phyloP scores from a whole-genome alignment of 2,888 invertebrate species.

The Polydrusus pterygomalis region DNA sequence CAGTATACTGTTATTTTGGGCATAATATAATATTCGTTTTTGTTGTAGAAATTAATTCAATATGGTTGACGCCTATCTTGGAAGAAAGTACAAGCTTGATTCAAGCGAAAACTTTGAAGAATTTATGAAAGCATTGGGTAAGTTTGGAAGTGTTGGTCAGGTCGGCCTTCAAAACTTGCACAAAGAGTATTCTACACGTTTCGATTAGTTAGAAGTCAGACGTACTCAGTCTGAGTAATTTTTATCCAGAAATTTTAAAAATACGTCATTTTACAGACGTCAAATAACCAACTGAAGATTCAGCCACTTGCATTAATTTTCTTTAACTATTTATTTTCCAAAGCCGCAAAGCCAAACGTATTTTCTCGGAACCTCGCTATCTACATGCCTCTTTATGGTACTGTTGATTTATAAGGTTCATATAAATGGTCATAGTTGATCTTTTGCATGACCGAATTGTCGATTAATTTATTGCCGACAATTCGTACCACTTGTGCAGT shows the following conservation, averaged over 20 bases:
- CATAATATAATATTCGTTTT: background rate
- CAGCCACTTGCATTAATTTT: too few relatives aligned
- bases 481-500: background rate
- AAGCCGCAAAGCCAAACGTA: too few relatives aligned
- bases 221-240: too few relatives aligned
- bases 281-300: too few relatives aligned
- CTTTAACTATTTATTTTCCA: too few relatives aligned
- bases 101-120: constrained; percentile 91
- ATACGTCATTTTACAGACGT: too few relatives aligned
- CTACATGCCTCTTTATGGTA: background rate
- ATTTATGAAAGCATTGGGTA: constrained; percentile 90
- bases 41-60: constrained; percentile 41
- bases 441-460: constrained; percentile 9
- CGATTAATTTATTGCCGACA: background rate
- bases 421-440: background rate
- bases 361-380: background rate
- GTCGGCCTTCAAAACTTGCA: too few relatives aligned
- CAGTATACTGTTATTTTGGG: too few relatives aligned
- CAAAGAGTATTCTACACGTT: too few relatives aligned
- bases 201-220: too few relatives aligned
- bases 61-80: constrained; percentile 67
- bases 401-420: background rate
- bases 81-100: constrained; percentile 84
- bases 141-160: too few relatives aligned
- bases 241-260: too few relatives aligned